phyloP scores from a whole-genome alignment of 2,113 vertebrate species.

The Osmerus mordax region DNA sequence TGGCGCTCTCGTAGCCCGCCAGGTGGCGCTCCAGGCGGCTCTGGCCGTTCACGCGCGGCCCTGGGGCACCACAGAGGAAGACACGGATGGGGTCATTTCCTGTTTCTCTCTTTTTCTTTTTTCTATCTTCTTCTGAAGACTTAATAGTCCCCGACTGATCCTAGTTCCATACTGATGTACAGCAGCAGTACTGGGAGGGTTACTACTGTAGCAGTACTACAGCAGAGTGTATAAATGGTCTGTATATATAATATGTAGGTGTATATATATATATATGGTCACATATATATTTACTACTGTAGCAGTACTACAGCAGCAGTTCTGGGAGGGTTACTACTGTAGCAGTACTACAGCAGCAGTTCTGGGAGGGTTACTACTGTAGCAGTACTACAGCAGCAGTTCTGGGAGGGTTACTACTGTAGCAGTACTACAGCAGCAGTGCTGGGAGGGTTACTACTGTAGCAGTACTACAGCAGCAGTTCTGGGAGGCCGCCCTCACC shows the following conservation, averaged over 20 bases:
- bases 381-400: too few relatives aligned
- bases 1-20: slow-evolving; percentile 84
- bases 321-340: background rate
- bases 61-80: slow-evolving; percentile 17
- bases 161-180: too few relatives aligned
- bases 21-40: slow-evolving; percentile 81
- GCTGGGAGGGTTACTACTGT: background rate
- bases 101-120: too few relatives aligned
- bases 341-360: too few relatives aligned
- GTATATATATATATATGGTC: too few relatives aligned
- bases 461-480: background rate
- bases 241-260: too few relatives aligned
- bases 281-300: background rate
- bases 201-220: background rate
- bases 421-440: background rate
- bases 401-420: too few relatives aligned
- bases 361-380: too few relatives aligned
- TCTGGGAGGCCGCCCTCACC: slow-evolving; percentile 53
- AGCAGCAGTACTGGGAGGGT: too few relatives aligned
- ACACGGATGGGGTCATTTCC: too few relatives aligned
- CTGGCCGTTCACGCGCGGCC: slow-evolving; percentile 75
- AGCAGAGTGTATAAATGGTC: background rate
- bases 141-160: too few relatives aligned
- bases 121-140: too few relatives aligned
- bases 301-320: background rate